A percentile compares a stretch with the other conserved stretches of the same genome.
These are phyloP conservation scores for Uloborus diversus DNA, from an alignment of 1,140 invertebrate genomes.

Conservation along the genomic window DNA sequence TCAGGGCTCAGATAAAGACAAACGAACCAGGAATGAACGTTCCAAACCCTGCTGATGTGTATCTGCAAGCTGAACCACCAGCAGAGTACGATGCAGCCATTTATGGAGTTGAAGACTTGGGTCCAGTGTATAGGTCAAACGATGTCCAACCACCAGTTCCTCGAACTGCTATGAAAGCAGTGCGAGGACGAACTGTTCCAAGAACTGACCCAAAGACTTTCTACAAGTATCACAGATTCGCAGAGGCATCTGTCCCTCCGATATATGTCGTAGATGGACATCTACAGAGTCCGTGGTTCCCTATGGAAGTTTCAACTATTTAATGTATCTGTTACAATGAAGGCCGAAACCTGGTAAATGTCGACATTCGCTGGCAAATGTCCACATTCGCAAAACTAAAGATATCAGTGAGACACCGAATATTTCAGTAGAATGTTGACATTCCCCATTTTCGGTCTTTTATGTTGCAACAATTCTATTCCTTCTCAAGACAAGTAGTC, in stretches of 20 bases:
- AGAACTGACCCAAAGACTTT: not conserved
- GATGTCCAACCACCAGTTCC: not conserved
- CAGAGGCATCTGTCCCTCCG: not conserved
- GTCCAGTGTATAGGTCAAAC: not conserved
- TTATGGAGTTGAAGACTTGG: not conserved
- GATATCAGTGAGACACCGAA: too few relatives aligned
- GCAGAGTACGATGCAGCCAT: conserved; percentile 2
- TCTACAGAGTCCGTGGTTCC: conserved; percentile 48
- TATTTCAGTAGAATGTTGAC: too few relatives aligned
- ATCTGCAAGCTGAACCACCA: not conserved
- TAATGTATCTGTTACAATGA: too few relatives aligned
- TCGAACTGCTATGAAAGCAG: not conserved
- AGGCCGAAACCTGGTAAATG: too few relatives aligned
- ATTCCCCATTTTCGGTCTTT: too few relatives aligned
- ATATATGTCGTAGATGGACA: conserved; percentile 26
- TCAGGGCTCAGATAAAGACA: conserved; percentile 43
- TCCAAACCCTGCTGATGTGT: conserved; percentile 56
- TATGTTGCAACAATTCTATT: too few relatives aligned
- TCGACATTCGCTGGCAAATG: too few relatives aligned
- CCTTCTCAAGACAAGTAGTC: too few relatives aligned
- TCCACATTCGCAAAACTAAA: too few relatives aligned
- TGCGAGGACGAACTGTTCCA: not conserved
- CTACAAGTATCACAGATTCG: not conserved
- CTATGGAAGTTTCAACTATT: conserved; percentile 7
- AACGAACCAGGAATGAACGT: conserved; percentile 56